Conservation (phyloP, 2,113 vertebrate genomes). For the Atherinomorus stipes region DNA sequence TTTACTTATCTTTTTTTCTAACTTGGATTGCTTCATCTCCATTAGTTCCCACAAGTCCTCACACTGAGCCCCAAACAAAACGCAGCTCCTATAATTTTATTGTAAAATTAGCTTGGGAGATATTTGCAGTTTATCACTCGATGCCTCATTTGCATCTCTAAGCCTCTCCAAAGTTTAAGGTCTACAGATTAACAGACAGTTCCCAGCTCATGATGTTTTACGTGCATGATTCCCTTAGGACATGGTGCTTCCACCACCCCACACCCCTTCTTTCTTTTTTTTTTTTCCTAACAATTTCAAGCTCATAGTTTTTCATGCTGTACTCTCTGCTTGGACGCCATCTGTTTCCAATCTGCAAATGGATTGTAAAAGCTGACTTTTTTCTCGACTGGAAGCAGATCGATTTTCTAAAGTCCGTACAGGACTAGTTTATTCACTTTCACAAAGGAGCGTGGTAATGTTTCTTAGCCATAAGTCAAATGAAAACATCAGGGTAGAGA, state of each 20-base stretch:
- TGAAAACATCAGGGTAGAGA: constrained; percentile 30
- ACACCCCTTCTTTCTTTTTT: background rate
- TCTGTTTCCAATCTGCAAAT: constrained; percentile 65
- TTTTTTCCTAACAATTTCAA: background rate
- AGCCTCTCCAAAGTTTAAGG: background rate
- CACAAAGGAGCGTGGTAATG: constrained; percentile 22
- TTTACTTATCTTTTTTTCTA: constrained; percentile 2
- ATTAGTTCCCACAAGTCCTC: constrained; percentile 15
- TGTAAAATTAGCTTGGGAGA: constrained; percentile 10
- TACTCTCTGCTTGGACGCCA: constrained; percentile 27
- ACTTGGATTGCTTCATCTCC: constrained; percentile 5
- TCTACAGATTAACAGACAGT: constrained; percentile 16
- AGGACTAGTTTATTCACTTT: constrained; percentile 23
- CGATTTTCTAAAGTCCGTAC: constrained; percentile 1
- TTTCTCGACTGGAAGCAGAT: constrained; percentile 48
- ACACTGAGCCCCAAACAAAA: constrained; percentile 19
- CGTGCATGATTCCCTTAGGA: constrained; percentile 2
- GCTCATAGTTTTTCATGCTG: constrained; percentile 10
- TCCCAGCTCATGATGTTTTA: background rate
- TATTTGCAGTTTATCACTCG: constrained; percentile 24
- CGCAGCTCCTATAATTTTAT: constrained; percentile 28
- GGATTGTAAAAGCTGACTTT: constrained; percentile 24
- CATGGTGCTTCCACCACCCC: background rate
- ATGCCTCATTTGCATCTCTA: constrained; percentile 8
- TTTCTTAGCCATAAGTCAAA: constrained; percentile 42